These are phyloP conservation scores for Chauna torquata DNA, from an alignment of 2,113 vertebrate genomes.

Conservation along the genomic window DNA sequence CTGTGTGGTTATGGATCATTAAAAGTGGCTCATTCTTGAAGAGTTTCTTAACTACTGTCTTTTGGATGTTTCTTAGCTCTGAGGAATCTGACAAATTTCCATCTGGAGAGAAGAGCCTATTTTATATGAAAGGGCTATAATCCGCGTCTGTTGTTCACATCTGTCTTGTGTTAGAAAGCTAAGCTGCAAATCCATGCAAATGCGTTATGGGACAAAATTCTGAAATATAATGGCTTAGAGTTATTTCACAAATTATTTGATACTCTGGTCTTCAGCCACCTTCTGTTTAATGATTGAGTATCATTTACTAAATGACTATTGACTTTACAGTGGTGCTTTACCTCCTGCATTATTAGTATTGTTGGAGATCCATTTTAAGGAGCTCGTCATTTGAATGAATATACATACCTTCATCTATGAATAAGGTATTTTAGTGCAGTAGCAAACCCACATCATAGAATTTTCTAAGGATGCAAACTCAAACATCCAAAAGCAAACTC, in stretches of 20 bases:
- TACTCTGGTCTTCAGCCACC: neutral
- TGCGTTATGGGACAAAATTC: constrained; percentile 37
- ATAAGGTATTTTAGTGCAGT: neutral
- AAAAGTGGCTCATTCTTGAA: constrained; percentile 62
- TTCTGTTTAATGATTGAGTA: neutral
- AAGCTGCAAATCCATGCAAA: constrained; percentile 15
- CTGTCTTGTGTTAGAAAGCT: constrained; percentile 43
- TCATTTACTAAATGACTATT: neutral
- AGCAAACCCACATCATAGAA: neutral
- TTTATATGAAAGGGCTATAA: constrained; percentile 57
- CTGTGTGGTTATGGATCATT: constrained; percentile 52
- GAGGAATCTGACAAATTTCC: constrained; percentile 62
- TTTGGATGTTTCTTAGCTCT: constrained; percentile 48
- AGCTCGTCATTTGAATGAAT: neutral
- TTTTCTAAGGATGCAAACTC: neutral
- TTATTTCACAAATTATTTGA: constrained; percentile 15
- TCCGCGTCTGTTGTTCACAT: constrained; percentile 38
- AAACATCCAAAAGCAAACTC: neutral
- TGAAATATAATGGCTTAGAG: neutral
- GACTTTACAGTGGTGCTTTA: neutral
- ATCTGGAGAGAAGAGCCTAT: constrained; percentile 45
- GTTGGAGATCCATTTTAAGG: neutral
- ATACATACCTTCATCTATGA: neutral
- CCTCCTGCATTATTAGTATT: neutral
- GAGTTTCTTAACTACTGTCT: constrained; percentile 39